A percentile compares a stretch with the other conserved stretches of the same genome.
phyloP scores from a whole-genome alignment of 2,113 vertebrate genomes.

The Ceyx melanurus region DNA sequence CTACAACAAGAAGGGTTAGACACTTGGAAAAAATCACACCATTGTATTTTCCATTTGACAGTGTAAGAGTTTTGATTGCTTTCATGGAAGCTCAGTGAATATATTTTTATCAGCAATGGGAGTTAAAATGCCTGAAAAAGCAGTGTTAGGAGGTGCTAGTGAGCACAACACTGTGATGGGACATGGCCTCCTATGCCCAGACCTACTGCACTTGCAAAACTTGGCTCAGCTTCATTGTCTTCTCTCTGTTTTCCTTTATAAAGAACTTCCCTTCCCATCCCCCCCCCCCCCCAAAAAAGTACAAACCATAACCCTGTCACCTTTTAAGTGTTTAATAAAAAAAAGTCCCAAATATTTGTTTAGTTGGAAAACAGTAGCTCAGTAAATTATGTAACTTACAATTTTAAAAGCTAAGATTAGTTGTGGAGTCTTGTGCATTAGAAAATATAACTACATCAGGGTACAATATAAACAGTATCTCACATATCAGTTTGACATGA shows the following conservation, averaged over 20 bases:
- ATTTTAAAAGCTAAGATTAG: too few relatives aligned
- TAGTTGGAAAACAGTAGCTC: too few relatives aligned
- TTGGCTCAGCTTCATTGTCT: neutral
- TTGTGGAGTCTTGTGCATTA: too few relatives aligned
- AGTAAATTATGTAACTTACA: too few relatives aligned
- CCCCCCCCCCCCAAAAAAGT: rapidly evolving
- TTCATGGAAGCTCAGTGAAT: neutral
- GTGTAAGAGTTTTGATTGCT: neutral
- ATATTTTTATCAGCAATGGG: neutral
- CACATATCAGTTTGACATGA: too few relatives aligned
- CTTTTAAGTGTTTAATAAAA: neutral
- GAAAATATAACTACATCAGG: too few relatives aligned
- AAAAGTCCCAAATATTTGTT: too few relatives aligned
- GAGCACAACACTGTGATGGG: neutral
- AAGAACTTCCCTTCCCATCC: neutral
- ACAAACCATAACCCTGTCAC: neutral
- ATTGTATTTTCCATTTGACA: neutral
- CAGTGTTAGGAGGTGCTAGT: neutral
- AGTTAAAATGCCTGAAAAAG: neutral
- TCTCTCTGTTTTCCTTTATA: neutral
- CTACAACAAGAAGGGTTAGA: neutral
- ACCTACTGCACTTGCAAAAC: neutral
- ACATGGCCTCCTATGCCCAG: neutral
- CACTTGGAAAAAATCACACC: neutral
- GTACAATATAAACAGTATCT: too few relatives aligned